These are phyloP conservation scores for Andrena camellia DNA, from an alignment of 2,888 invertebrate genomes.

Conservation along the genomic window DNA sequence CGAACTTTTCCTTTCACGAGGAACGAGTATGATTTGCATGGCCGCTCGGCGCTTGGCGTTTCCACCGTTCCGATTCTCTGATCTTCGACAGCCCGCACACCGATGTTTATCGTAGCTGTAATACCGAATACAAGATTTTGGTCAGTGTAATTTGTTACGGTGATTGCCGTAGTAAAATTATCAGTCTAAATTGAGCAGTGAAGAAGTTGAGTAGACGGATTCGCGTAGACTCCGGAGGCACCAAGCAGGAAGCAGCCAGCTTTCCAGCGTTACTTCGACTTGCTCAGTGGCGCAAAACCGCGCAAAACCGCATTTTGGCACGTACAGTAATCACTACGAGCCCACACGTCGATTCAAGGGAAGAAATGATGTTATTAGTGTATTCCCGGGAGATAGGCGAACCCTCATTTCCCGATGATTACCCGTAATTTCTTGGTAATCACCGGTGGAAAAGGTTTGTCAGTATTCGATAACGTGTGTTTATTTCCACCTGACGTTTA, in stretches of 20 bases:
- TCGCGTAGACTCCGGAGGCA: background rate
- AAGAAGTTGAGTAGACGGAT: background rate
- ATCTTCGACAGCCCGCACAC: background rate
- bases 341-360: slow-evolving; percentile 65
- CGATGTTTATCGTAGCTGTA: background rate
- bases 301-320: slow-evolving; percentile 77
- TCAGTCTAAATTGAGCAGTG: background rate
- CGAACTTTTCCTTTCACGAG: slow-evolving; percentile 45
- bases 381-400: slow-evolving; percentile 77
- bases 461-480: slow-evolving; percentile 61
- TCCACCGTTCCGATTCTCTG: slow-evolving; percentile 17
- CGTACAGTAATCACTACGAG: slow-evolving; percentile 77
- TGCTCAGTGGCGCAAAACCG: slow-evolving; percentile 60
- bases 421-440: slow-evolving; percentile 79
- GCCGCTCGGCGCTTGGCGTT: slow-evolving; percentile 6
- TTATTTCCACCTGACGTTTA: slow-evolving; percentile 37
- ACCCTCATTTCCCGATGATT: slow-evolving; percentile 78
- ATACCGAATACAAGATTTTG: background rate
- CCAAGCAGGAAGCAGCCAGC: background rate
- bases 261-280: slow-evolving; percentile 26
- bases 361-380: slow-evolving; percentile 79
- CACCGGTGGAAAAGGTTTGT: slow-evolving; percentile 71
- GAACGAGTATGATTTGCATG: slow-evolving; percentile 42
- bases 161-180: background rate
- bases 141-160: background rate